phyloP scores from a whole-genome alignment of 2,888 invertebrate genomes.

The Apamea crenata region DNA sequence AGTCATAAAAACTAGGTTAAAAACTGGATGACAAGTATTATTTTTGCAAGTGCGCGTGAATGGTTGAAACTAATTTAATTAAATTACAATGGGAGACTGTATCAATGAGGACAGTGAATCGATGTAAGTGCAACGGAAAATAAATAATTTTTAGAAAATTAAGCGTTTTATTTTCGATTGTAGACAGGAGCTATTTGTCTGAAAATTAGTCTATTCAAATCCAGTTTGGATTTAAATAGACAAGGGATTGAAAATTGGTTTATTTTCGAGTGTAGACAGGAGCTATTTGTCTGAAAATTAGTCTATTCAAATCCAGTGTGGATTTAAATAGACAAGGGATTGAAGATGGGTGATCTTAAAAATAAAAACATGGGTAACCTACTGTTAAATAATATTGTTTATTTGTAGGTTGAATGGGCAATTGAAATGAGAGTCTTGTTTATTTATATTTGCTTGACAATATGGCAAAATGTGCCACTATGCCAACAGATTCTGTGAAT shows the following conservation, averaged over 20 bases:
- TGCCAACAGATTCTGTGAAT: neutral
- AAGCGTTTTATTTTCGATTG: neutral
- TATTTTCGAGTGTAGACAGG: neutral
- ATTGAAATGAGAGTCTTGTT: too few relatives aligned
- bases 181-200: neutral
- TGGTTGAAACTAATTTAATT: slow-evolving; percentile 40
- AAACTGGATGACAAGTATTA: slow-evolving; percentile 56
- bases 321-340: too few relatives aligned
- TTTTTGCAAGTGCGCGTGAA: slow-evolving; percentile 56
- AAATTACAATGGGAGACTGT: slow-evolving; percentile 19
- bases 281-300: neutral
- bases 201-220: too few relatives aligned
- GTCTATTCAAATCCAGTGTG: neutral
- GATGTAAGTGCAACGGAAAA: slow-evolving; percentile 46
- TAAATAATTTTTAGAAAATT: slow-evolving; percentile 53
- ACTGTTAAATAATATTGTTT: too few relatives aligned
- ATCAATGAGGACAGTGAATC: slow-evolving; percentile 37
- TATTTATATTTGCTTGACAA: too few relatives aligned
- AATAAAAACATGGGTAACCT: too few relatives aligned
- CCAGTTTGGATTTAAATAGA: too few relatives aligned
- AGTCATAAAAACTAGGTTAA: slow-evolving; percentile 27
- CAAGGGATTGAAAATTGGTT: too few relatives aligned
- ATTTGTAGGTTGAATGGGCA: too few relatives aligned
- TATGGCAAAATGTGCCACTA: neutral
- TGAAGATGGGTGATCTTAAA: too few relatives aligned